Evolutionary conservation across 2,797 vertebrate genomes (phyloP).

Genomic region (Myoxocephalus aenaeus): DNA sequence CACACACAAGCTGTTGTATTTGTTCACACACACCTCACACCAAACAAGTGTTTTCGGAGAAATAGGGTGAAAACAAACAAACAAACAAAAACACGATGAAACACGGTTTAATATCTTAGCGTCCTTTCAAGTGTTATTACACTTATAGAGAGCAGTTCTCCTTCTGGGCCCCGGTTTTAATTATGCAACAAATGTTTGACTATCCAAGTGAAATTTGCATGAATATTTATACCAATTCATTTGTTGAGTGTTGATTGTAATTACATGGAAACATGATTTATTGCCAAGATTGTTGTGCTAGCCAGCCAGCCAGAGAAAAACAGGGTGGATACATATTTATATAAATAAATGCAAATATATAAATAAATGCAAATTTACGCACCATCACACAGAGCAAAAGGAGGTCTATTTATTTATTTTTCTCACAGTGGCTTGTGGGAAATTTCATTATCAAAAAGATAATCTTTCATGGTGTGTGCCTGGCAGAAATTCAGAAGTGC

Average conservation of each 20-base stretch:
- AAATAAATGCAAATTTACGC: constrained; percentile 71
- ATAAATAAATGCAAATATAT: constrained; percentile 77
- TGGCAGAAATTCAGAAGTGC: constrained; percentile 43
- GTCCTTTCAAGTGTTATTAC: constrained; percentile 77
- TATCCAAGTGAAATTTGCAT: constrained; percentile 84
- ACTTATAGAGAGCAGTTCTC: constrained; percentile 64
- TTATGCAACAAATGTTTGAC: constrained; percentile 86
- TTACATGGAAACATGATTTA: constrained; percentile 87
- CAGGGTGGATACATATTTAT: constrained; percentile 24
- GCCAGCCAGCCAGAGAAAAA: constrained; percentile 75
- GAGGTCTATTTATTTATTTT: constrained; percentile 23
- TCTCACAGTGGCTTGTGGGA: constrained; percentile 57
- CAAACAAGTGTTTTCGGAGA: constrained; percentile 45
- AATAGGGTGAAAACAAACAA: constrained; percentile 32
- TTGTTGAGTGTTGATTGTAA: constrained; percentile 87
- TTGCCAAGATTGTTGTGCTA: constrained; percentile 80
- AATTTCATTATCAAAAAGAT: constrained; percentile 65
- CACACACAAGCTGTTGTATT: constrained; percentile 60
- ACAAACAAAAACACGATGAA: constrained; percentile 48
- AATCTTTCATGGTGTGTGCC: constrained; percentile 33
- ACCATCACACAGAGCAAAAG: constrained; percentile 20
- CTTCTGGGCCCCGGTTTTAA: constrained; percentile 79
- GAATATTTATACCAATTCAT: constrained; percentile 86
- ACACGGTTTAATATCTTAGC: constrained; percentile 66
- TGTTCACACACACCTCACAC: constrained; percentile 64